A percentile compares a stretch with the other conserved stretches of the same genome.
Conservation (phyloP, 1,140 invertebrate genomes). For the Drosophila bipectinata region DNA sequence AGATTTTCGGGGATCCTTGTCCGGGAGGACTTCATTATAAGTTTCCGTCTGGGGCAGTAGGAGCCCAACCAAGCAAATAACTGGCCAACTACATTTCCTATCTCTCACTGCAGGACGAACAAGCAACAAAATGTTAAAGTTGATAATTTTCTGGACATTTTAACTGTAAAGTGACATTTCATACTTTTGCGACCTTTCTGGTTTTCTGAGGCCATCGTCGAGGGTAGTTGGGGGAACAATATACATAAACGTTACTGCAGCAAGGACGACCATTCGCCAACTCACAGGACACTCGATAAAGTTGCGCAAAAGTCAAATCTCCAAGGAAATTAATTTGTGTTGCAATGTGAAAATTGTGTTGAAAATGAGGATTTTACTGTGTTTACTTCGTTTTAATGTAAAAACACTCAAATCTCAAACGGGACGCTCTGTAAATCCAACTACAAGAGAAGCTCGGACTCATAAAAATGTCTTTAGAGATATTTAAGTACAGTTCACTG, state of each 20-base stretch:
- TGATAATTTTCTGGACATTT: conserved; percentile 79
- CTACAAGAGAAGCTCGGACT: not conserved
- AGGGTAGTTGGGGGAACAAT: conserved; percentile 51
- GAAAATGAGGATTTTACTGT: conserved; percentile 65
- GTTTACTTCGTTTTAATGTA: conserved; percentile 21
- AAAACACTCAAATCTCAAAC: not conserved
- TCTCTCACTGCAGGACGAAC: conserved; percentile 36
- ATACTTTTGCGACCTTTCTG: conserved; percentile 59
- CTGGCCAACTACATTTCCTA: conserved; percentile 51
- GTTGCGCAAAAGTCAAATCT: conserved; percentile 74
- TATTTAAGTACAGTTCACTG: not conserved
- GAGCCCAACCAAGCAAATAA: conserved; percentile 34
- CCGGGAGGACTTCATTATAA: conserved; percentile 73
- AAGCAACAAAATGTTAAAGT: conserved; percentile 66
- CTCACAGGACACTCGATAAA: conserved; percentile 70
- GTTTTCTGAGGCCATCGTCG: conserved; percentile 7
- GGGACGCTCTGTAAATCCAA: not conserved
- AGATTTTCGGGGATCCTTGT: conserved; percentile 36
- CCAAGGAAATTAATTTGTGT: conserved; percentile 79
- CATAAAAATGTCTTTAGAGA: no score
- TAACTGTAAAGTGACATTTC: conserved; percentile 72
- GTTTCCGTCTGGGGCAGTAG: conserved; percentile 38
- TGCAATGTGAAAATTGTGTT: conserved; percentile 77
- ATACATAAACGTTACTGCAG: conserved; percentile 74
- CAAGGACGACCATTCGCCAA: conserved; percentile 30